These are phyloP conservation scores for Embidobia sp. DNA, from an alignment of 2,888 invertebrate species.

Conservation along the genomic window DNA sequence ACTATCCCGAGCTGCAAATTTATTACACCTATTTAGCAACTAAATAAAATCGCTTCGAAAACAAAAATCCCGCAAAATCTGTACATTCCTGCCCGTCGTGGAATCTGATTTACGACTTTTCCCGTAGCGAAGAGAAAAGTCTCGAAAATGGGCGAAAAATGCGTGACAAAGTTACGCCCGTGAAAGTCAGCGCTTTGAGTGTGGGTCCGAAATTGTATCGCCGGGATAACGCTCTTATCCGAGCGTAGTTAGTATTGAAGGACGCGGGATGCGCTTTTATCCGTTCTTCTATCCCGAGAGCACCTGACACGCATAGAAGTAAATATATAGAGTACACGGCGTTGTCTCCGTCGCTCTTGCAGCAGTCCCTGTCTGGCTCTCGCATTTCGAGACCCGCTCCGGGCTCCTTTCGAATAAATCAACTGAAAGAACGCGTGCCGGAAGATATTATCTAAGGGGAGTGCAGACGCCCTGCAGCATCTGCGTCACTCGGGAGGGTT, in stretches of 20 bases:
- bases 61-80: no score
- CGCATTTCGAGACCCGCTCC: conserved; percentile 35
- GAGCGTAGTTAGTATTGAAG: conserved; percentile 3
- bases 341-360: not conserved
- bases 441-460: conserved; percentile 74
- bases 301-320: conserved; percentile 39
- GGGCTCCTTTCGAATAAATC: conserved; percentile 72
- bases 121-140: no score
- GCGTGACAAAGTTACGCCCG: no score
- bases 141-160: no score
- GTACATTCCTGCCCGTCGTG: no score
- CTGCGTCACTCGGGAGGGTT: conserved; percentile 71
- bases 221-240: conserved; percentile 8
- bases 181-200: no score
- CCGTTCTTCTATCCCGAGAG: conserved; percentile 7
- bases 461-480: conserved; percentile 60
- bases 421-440: conserved; percentile 75
- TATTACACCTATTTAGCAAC: no score
- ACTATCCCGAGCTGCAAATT: no score
- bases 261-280: conserved; percentile 29
- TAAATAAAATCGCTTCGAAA: no score
- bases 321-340: conserved; percentile 19
- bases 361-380: not conserved
- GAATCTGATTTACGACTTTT: no score
- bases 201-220: conserved; percentile 31